phyloP scores from a whole-genome alignment of 1,140 invertebrate species.

The Drosophila pandora region DNA sequence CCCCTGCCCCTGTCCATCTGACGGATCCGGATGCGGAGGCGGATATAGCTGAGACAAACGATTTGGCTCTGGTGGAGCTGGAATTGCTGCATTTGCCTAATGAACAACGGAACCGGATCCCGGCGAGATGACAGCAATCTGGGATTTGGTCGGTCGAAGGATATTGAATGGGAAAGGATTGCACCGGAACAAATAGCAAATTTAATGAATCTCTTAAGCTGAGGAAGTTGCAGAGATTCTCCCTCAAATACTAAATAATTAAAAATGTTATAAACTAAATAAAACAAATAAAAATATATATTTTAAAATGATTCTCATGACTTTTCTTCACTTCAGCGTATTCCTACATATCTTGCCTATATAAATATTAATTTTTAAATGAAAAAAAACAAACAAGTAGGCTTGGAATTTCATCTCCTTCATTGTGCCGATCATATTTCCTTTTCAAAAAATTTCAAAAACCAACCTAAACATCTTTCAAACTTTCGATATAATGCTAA shows the following conservation, averaged over 20 bases:
- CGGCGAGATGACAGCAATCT: slow-evolving; percentile 27
- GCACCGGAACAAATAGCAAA: slow-evolving; percentile 7
- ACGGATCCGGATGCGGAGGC: slow-evolving; percentile 8
- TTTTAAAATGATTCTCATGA: background rate
- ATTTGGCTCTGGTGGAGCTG: slow-evolving; percentile 68
- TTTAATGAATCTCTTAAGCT: background rate
- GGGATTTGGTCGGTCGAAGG: slow-evolving; percentile 8
- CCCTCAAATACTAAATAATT: no score
- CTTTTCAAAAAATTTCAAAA: background rate
- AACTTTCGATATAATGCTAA: slow-evolving; percentile 33
- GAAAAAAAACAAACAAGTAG: background rate
- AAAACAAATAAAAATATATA: background rate
- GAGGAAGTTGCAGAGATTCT: no score
- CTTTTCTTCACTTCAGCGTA: background rate
- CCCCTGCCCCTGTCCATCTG: background rate
- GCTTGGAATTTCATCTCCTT: background rate
- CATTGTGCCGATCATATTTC: background rate
- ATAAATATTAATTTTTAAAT: background rate
- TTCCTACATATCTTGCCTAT: no score
- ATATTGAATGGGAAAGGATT: slow-evolving; percentile 5
- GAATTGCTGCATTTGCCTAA: slow-evolving; percentile 62
- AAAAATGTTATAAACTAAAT: background rate
- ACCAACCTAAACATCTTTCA: background rate
- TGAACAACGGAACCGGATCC: slow-evolving; percentile 45
- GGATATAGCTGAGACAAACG: slow-evolving; percentile 53